Conservation (phyloP, 1,140 invertebrate genomes). For the Danaus plexippus region DNA sequence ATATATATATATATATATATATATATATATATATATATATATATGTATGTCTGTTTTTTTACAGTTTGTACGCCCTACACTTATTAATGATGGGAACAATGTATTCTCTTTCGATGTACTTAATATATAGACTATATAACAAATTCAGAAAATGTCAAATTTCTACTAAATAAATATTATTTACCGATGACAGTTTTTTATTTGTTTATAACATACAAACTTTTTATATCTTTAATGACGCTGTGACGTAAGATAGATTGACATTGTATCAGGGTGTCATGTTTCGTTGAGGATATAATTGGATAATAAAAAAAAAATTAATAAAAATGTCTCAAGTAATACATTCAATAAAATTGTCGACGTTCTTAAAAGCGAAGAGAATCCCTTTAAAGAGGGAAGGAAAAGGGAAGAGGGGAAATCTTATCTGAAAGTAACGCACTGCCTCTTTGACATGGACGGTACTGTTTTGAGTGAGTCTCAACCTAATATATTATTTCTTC, state of each 20-base stretch:
- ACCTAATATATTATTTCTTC: too few relatives aligned
- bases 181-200: too few relatives aligned
- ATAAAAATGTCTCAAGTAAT: constrained; percentile 3
- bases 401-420: constrained; percentile 3
- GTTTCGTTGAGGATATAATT: neutral
- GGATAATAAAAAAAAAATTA: neutral
- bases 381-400: constrained; percentile 7
- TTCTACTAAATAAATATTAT: too few relatives aligned
- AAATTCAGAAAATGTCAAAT: too few relatives aligned
- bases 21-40: too few relatives aligned
- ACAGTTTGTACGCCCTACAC: too few relatives aligned
- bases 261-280: neutral
- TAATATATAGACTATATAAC: too few relatives aligned
- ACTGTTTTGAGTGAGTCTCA: constrained; percentile 34
- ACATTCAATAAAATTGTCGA: constrained; percentile 6
- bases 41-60: too few relatives aligned
- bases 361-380: constrained; percentile 1
- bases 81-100: too few relatives aligned
- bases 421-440: constrained; percentile 35
- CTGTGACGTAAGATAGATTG: neutral
- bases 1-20: too few relatives aligned
- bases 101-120: too few relatives aligned
- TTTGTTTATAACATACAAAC: neutral
- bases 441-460: constrained; percentile 49
- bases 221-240: neutral